A percentile compares a stretch with the other conserved stretches of the same genome.
phyloP scores from a whole-genome alignment of 2,888 invertebrate genomes.

The Matsumyia berberina region DNA sequence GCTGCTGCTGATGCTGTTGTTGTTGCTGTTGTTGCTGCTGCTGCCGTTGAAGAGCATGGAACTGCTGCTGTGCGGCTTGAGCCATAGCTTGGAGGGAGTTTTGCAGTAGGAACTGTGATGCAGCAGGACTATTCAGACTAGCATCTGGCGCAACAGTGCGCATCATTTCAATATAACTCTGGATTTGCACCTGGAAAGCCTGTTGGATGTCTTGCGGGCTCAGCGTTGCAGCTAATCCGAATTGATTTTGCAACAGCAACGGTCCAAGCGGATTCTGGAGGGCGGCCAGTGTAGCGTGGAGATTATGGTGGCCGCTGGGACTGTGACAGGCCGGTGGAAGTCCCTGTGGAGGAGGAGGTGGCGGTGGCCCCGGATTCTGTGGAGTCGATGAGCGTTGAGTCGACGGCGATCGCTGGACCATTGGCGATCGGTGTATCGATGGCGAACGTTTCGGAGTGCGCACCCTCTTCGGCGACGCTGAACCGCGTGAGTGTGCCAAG shows the following conservation, averaged over 20 bases:
- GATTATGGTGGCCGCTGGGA: conserved; percentile 68
- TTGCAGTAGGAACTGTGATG: conserved; percentile 90
- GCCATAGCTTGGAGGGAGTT: conserved; percentile 91
- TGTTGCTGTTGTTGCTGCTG: conserved; percentile 85
- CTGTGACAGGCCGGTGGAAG: conserved; percentile 35
- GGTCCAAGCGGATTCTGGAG: conserved; percentile 81
- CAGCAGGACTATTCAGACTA: conserved; percentile 80
- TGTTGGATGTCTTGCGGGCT: conserved; percentile 81
- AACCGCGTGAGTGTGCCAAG: conserved; percentile 77
- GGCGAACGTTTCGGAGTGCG: conserved; percentile 56
- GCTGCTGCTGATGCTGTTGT: conserved; percentile 80
- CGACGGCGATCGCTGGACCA: conserved; percentile 19
- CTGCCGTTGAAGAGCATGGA: conserved; percentile 91
- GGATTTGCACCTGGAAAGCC: conserved; percentile 83
- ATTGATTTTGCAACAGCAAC: conserved; percentile 81
- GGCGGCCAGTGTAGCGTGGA: conserved; percentile 78
- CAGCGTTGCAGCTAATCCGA: conserved; percentile 79
- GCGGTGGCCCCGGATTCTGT: conserved; percentile 69
- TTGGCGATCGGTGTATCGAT: conserved; percentile 43
- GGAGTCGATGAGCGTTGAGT: conserved; percentile 62
- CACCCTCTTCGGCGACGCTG: conserved; percentile 77
- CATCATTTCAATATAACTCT: conserved; percentile 83
- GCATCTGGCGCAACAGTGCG: conserved; percentile 81
- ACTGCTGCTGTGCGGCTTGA: conserved; percentile 85
- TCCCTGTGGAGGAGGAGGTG: conserved; percentile 45